Evolutionary conservation across 2,797 vertebrate species (phyloP), one percentile per base, ranked within the genome.

Genomic region (Siniperca obscura): DNA sequence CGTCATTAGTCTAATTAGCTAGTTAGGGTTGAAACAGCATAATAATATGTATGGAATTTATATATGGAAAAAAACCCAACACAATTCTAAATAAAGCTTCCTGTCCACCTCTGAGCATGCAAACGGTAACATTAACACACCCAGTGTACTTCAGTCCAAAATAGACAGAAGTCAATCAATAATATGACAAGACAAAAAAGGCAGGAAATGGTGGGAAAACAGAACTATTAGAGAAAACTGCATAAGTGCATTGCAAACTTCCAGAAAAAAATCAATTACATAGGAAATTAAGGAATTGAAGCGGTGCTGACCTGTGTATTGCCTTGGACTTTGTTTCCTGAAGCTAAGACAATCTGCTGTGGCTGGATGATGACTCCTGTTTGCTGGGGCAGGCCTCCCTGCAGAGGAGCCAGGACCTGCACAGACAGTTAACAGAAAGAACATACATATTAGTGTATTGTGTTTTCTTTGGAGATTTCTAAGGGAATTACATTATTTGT

Each of bases 321-420:
- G 80, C 94, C 94, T 83, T 90, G 94, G 55, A 96, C 95, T 95
- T 99, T 99, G 92, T 98, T 99, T 90, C 97, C 98, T 59, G 92
- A 75, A 75, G 98, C 96, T 86, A 99, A 97, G 85, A 99, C 96
- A 76, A 99, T 98, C 95, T 99, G 98, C 91, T 98, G 98, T 3
- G 98, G 98, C 93, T 99, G 98, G 87, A 99, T 99, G 93, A 99
- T 99, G 87, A 99, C 98, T 76, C 98, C 98, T 0, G 98, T 96
- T 90, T 99, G 98, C 93, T 98, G 98, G 46, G 98, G 90, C 79
- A 99, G 95, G 22, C 96, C 96, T 90, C 98, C 98, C 89, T 97
- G 98, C 84, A 99, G 93, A 84, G 98, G 98, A 87, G 97, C 89
- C 92, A 99, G 93, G 73, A 99, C 98, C 98, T 99, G 91, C 66